Percentiles rank a stretch among this genome's conserved stretches.
These are phyloP conservation scores for Camelus bactrianus DNA, from an alignment of 2,113 vertebrate species.

Conservation along the genomic window DNA sequence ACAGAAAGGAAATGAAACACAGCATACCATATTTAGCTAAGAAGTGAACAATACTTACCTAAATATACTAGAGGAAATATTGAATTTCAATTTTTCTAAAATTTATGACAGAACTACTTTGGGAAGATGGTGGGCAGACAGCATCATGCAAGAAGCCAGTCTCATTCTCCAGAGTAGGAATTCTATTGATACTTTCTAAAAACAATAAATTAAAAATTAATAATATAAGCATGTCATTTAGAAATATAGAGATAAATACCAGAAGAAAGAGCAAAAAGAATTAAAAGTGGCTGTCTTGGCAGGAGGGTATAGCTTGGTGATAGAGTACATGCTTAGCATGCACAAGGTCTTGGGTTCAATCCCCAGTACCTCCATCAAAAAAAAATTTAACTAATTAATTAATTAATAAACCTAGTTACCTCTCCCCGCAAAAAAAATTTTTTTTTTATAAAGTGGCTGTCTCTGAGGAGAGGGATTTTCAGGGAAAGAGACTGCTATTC, in stretches of 20 bases:
- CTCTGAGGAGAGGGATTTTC: neutral
- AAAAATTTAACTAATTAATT: too few relatives aligned
- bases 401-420: too few relatives aligned
- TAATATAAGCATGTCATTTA: neutral
- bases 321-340: too few relatives aligned
- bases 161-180: neutral
- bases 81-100: conserved; percentile 43
- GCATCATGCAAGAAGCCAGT: neutral
- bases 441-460: neutral
- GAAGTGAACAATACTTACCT: neutral
- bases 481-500: neutral
- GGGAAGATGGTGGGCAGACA: neutral
- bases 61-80: neutral
- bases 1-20: neutral
- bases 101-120: neutral
- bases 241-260: neutral
- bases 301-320: too few relatives aligned
- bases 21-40: neutral
- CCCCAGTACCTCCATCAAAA: too few relatives aligned
- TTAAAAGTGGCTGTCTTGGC: neutral
- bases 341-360: too few relatives aligned
- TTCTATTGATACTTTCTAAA: conserved; percentile 3
- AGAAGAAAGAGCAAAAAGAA: neutral
- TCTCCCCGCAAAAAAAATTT: too few relatives aligned
- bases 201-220: neutral